Evolutionary conservation across 2,113 vertebrate genomes (phyloP).

Genomic region (Ginglymostoma cirratum): DNA sequence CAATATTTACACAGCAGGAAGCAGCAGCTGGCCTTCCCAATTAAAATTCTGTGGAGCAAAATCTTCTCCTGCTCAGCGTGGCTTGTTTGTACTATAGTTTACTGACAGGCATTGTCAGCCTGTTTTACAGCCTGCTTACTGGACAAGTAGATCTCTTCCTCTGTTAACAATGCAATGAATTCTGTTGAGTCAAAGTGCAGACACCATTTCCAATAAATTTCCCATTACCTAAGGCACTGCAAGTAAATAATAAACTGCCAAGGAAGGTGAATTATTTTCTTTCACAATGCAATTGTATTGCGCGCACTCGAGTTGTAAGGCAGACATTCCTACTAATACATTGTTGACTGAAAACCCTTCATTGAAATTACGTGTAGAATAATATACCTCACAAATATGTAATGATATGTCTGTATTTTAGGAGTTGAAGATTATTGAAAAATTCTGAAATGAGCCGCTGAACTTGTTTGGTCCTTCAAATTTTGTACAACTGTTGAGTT

Average conservation of each 20-base stretch:
- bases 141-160: background rate
- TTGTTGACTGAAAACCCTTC: background rate
- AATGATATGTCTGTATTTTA: background rate
- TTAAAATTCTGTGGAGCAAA: background rate
- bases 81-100: background rate
- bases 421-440: background rate
- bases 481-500: background rate
- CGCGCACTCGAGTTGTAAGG: background rate
- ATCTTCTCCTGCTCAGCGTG: background rate
- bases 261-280: background rate
- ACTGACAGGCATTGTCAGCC: background rate
- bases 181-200: background rate
- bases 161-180: background rate
- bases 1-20: constrained; percentile 32
- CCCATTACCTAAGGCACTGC: background rate
- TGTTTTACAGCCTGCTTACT: background rate
- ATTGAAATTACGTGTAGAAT: background rate
- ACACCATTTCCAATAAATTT: constrained; percentile 8
- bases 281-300: background rate
- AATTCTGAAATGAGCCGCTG: background rate
- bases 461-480: background rate
- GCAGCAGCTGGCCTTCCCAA: constrained; percentile 29
- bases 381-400: background rate
- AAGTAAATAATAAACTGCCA: background rate
- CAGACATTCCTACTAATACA: background rate